Conservation (phyloP, 2,888 invertebrate genomes). For the Tetranychus piercei region DNA sequence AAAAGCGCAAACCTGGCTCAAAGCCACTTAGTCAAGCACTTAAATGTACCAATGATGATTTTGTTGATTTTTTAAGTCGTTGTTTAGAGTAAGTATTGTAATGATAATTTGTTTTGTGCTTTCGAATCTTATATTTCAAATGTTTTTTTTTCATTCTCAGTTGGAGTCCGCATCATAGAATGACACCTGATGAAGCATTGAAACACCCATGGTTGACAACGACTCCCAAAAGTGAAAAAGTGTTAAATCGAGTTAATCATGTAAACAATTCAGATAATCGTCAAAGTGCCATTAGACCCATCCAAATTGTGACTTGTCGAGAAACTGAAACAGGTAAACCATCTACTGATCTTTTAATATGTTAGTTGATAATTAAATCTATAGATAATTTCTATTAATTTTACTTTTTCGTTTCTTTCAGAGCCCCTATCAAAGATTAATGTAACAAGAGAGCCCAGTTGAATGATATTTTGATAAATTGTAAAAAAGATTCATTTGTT, state of each 20-base stretch:
- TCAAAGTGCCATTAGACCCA: not conserved
- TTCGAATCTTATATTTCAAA: constrained; percentile 12
- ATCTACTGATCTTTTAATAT: not conserved
- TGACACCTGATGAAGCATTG: constrained; percentile 46
- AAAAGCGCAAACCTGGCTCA: constrained; percentile 42
- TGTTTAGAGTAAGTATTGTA: constrained; percentile 62
- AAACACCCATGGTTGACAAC: constrained; percentile 59
- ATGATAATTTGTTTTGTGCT: not conserved
- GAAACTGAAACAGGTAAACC: not conserved
- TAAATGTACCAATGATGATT: constrained; percentile 64
- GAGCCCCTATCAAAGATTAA: not conserved
- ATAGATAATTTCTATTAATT: too few relatives aligned
- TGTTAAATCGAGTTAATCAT: not conserved
- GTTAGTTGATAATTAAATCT: not conserved
- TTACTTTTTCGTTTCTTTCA: too few relatives aligned
- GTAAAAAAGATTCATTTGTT: too few relatives aligned
- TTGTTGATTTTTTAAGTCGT: constrained; percentile 70
- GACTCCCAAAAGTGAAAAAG: not conserved
- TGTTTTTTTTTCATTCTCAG: constrained; percentile 12
- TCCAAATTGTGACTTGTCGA: not conserved
- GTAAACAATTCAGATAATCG: not conserved
- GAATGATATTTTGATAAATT: too few relatives aligned
- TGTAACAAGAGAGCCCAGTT: too few relatives aligned
- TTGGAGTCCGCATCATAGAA: constrained; percentile 24
- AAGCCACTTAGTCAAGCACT: constrained; percentile 60